phyloP scores from a whole-genome alignment of 2,113 vertebrate species.

The Neogale vison region DNA sequence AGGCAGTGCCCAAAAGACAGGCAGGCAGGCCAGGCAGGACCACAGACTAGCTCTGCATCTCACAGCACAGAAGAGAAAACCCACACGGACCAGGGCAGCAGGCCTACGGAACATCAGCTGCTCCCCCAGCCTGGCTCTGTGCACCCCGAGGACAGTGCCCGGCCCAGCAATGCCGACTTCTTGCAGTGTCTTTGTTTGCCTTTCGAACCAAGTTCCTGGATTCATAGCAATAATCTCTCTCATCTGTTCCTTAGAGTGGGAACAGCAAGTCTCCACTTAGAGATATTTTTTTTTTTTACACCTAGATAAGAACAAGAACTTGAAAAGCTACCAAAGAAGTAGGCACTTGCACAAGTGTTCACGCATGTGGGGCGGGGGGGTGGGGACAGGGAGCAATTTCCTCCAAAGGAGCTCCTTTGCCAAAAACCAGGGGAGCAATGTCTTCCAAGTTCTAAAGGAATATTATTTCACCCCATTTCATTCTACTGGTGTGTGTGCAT shows the following conservation, averaged over 20 bases:
- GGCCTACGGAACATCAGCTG: rapidly evolving
- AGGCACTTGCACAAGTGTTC: rapidly evolving
- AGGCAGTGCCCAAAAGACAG: neutral
- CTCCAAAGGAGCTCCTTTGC: neutral
- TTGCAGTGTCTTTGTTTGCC: neutral
- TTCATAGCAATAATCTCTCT: constrained; percentile 10
- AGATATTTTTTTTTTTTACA: neutral
- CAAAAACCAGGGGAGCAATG: neutral
- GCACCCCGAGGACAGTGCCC: neutral
- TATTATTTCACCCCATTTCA: neutral
- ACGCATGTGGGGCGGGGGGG: rapidly evolving
- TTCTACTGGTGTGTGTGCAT: neutral
- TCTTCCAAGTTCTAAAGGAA: constrained; percentile 14
- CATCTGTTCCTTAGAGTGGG: neutral
- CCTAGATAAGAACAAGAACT: neutral
- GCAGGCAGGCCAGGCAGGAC: rapidly evolving
- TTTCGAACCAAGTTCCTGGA: neutral
- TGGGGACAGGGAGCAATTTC: neutral
- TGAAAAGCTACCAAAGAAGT: neutral
- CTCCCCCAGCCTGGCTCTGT: neutral
- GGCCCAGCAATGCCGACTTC: neutral
- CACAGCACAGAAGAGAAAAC: neutral
- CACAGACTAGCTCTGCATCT: rapidly evolving
- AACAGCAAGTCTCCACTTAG: neutral
- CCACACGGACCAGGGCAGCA: rapidly evolving